These are phyloP conservation scores for Dicyrtomina minuta DNA, from an alignment of 2,888 invertebrate genomes.

Conservation along the genomic window DNA sequence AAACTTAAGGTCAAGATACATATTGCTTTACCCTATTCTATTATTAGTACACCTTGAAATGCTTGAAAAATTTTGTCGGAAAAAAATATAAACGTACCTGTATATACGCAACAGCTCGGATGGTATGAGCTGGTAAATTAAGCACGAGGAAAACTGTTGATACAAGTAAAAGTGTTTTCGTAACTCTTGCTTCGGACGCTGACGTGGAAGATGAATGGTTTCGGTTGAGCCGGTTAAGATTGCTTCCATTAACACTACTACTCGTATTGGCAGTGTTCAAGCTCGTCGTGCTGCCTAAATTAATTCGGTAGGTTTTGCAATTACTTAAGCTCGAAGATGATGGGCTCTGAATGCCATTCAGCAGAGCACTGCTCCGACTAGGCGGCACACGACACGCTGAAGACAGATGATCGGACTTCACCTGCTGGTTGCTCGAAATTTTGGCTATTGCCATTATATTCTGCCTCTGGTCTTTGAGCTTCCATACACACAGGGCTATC, in stretches of 20 bases:
- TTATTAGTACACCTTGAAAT: too few species aligned
- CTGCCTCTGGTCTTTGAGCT: constrained; percentile 54
- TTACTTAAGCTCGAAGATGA: constrained; percentile 12
- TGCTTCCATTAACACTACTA: not conserved
- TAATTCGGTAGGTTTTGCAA: constrained; percentile 23
- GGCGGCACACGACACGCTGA: constrained; percentile 11
- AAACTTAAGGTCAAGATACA: too few species aligned
- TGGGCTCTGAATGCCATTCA: not conserved
- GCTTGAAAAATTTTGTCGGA: too few species aligned
- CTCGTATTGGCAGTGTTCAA: constrained; percentile 6
- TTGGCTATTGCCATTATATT: constrained; percentile 43
- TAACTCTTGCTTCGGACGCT: constrained; percentile 59
- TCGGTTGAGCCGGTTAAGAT: constrained; percentile 10
- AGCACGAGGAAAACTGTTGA: constrained; percentile 76
- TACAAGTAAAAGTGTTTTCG: constrained; percentile 78
- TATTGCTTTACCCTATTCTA: too few species aligned
- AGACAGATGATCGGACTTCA: constrained; percentile 13
- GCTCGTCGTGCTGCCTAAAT: constrained; percentile 17
- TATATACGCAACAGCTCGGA: constrained; percentile 67
- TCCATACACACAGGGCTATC: constrained; percentile 70
- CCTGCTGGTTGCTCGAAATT: constrained; percentile 15
- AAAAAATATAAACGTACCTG: too few species aligned
- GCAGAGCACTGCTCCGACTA: constrained; percentile 2
- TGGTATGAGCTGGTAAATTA: constrained; percentile 74
- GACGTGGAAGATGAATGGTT: constrained; percentile 28